A percentile compares a stretch with the other conserved stretches of the same genome.
These are phyloP conservation scores for Urocolius indicus DNA, from an alignment of 2,113 vertebrate genomes.

Conservation along the genomic window DNA sequence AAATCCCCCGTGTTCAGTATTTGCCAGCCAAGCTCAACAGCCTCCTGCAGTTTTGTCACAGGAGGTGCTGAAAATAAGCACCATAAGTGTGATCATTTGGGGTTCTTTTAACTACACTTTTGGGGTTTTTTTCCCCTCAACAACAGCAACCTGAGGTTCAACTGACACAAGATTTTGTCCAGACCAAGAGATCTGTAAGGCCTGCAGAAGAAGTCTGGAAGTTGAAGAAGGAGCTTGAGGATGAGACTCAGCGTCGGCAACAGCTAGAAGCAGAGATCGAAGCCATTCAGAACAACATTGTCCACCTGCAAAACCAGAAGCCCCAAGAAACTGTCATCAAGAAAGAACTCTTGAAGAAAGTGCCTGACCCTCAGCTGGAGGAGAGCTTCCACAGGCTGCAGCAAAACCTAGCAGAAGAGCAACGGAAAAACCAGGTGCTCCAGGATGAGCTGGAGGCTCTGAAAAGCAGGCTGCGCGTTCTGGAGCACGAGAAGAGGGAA, in stretches of 20 bases:
- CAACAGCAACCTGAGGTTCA: slow-evolving; percentile 86
- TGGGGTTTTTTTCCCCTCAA: background rate
- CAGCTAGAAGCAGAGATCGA: slow-evolving; percentile 90
- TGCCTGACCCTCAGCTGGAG: slow-evolving; percentile 91
- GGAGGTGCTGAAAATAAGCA: background rate
- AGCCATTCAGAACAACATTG: slow-evolving; percentile 87
- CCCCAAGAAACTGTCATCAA: slow-evolving; percentile 89
- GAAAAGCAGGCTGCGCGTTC: slow-evolving; percentile 76
- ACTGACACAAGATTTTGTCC: slow-evolving; percentile 69
- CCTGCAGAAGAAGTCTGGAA: slow-evolving; percentile 86
- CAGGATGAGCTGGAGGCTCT: slow-evolving; percentile 89
- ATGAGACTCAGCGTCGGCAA: slow-evolving; percentile 88
- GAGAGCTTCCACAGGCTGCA: slow-evolving; percentile 88
- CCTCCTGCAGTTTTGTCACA: background rate
- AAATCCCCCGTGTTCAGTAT: background rate
- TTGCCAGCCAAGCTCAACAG: background rate
- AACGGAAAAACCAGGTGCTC: slow-evolving; percentile 83
- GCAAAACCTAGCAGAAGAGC: slow-evolving; percentile 88
- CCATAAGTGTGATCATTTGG: background rate
- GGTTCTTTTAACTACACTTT: background rate
- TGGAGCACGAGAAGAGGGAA: slow-evolving; percentile 86
- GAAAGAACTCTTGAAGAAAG: slow-evolving; percentile 91
- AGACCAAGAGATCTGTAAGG: slow-evolving; percentile 61
- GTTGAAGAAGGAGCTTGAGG: slow-evolving; percentile 88
- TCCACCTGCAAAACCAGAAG: slow-evolving; percentile 86